phyloP scores from a whole-genome alignment of 2,888 invertebrate species.

The Diarsia brunnea region DNA sequence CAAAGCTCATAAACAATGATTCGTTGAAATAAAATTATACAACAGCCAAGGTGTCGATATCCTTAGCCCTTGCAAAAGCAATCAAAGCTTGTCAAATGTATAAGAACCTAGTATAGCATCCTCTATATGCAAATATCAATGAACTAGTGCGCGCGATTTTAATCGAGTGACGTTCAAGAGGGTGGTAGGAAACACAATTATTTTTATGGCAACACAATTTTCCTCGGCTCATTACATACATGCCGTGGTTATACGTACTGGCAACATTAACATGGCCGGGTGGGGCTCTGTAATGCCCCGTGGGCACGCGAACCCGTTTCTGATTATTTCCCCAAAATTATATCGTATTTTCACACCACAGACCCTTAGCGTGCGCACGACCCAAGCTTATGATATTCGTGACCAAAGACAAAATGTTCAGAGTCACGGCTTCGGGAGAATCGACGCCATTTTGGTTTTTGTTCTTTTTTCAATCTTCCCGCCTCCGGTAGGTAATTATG shows the following conservation, averaged over 20 bases:
- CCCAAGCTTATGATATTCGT: slow-evolving; percentile 83
- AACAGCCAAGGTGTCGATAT: background rate
- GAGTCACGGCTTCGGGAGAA: slow-evolving; percentile 74
- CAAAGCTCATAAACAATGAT: background rate
- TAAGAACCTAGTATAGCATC: slow-evolving; percentile 29
- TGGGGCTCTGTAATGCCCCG: slow-evolving; percentile 88
- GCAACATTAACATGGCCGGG: slow-evolving; percentile 89
- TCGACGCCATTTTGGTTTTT: slow-evolving; percentile 74
- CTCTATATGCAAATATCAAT: slow-evolving; percentile 63
- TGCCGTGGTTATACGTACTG: slow-evolving; percentile 84
- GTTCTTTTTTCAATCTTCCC: slow-evolving; percentile 70
- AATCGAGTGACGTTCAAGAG: slow-evolving; percentile 81
- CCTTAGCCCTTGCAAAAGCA: slow-evolving; percentile 29
- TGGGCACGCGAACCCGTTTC: slow-evolving; percentile 89
- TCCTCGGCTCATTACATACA: slow-evolving; percentile 90
- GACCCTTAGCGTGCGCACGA: slow-evolving; percentile 80
- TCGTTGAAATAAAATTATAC: background rate
- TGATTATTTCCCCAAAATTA: slow-evolving; percentile 90
- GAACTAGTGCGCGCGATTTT: slow-evolving; percentile 65
- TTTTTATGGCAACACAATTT: slow-evolving; percentile 91
- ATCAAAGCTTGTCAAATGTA: slow-evolving; percentile 41
- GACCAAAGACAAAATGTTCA: slow-evolving; percentile 84
- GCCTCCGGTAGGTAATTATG: slow-evolving; percentile 72
- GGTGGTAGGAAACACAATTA: slow-evolving; percentile 88
- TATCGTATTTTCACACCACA: slow-evolving; percentile 90